phyloP scores from a whole-genome alignment of 2,113 vertebrate genomes.

The Tychaedon coryphoeus region DNA sequence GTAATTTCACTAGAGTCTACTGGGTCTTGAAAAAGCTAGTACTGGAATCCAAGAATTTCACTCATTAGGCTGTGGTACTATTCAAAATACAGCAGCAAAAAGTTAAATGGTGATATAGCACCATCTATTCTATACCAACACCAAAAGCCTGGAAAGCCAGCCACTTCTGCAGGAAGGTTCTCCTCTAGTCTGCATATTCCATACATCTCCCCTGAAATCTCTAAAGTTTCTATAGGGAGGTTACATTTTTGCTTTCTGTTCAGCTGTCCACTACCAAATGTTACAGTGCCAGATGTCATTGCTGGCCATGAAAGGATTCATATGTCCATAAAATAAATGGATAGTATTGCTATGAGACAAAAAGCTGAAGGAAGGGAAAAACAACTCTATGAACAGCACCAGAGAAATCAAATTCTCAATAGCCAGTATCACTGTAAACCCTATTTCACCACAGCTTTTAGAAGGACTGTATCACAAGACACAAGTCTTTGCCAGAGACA shows the following conservation, averaged over 20 bases:
- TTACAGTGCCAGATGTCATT: background rate
- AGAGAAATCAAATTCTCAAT: background rate
- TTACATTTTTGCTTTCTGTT: constrained; percentile 30
- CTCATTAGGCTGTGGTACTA: background rate
- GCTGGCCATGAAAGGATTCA: background rate
- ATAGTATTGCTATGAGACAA: background rate
- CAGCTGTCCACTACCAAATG: background rate
- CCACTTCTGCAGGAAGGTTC: background rate
- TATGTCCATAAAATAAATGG: background rate
- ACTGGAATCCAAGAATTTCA: background rate
- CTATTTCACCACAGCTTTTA: background rate
- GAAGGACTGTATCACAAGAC: background rate
- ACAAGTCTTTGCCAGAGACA: background rate
- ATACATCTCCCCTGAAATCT: background rate
- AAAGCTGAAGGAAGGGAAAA: background rate
- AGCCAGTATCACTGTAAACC: background rate
- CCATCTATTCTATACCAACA: background rate
- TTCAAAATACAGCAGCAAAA: background rate
- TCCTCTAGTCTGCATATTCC: background rate
- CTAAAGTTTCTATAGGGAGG: background rate
- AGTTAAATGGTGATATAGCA: background rate
- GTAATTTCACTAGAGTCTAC: background rate
- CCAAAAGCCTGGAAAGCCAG: background rate
- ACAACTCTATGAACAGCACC: background rate
- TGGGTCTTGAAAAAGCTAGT: background rate